Percentiles rank a stretch among this genome's conserved stretches.
Conservation (phyloP, 2,113 vertebrate genomes). For the Ptyas mucosa region DNA sequence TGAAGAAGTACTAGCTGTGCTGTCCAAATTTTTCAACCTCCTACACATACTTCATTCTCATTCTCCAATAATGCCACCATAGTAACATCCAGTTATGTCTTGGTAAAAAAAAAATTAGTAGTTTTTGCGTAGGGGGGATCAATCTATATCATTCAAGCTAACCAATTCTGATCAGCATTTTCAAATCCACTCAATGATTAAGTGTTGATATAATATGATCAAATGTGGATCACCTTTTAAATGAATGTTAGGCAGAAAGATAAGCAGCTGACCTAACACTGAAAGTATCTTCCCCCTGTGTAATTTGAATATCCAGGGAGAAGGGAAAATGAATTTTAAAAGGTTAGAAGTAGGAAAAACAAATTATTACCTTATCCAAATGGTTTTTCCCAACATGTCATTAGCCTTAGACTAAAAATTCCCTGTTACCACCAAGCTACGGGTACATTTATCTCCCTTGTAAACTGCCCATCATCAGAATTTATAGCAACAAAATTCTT, state of each 20-base stretch:
- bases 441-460: not conserved
- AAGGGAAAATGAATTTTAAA: not conserved
- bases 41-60: conserved; percentile 2
- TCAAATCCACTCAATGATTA: not conserved
- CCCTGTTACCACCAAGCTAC: not conserved
- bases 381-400: not conserved
- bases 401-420: not conserved
- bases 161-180: not conserved
- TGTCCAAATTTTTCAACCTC: conserved; percentile 5
- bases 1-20: conserved; percentile 9
- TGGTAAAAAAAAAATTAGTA: not conserved
- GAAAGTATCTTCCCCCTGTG: not conserved
- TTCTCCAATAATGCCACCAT: conserved; percentile 6
- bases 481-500: not conserved
- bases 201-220: not conserved
- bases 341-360: not conserved
- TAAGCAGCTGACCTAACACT: not conserved
- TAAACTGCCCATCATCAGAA: not conserved
- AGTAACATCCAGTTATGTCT: not conserved
- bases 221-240: not conserved
- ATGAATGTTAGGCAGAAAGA: not conserved
- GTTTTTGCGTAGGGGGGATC: not conserved
- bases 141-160: not conserved
- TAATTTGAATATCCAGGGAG: not conserved
- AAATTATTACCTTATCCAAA: not conserved